Base-by-base conservation (phyloP, 1,140 invertebrate genomes). In the Bombus confusus region DNA sequence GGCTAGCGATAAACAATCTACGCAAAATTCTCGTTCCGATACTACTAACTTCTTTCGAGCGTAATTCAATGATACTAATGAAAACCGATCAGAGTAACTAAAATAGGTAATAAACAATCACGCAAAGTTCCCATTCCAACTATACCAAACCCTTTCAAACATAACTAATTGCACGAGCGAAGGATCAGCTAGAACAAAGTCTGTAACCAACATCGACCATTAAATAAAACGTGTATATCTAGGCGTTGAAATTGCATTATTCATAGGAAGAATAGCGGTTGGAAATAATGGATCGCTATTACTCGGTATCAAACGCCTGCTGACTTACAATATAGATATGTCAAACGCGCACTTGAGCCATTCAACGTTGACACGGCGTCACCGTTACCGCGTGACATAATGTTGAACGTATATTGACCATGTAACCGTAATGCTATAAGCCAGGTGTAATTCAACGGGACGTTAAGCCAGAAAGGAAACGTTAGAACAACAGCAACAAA, bases 401-500 rank as follows among this genome's bases (percentile, higher is more conserved):
- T 57, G 57, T 82, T 82, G 18, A 75, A 75, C 71, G 41, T 39
- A n/a, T 22, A 15, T n/a, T 52, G 68, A 72, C 34, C 77, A 12
- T 59, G 68, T 37, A 28, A 62, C 28, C 37, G n/a, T 41, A 73
- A 71, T 66, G 18, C 13, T 15, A 37, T 37, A 71, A 41, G 3
- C 31, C 43, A 18, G 34, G 18, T 47, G 41, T 41, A 74, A 62
- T 74, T 71, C 72, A 64, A 25, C 18, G 2, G 72, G 72, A 64
- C 71, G 57, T 47, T 75, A 66, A 75, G 39, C 39, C 3, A 13
- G n/a, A 34, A 66, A 66, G 37, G 69, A 34, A 31, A 72, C 69
- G 39, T 43, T 62, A 57, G 68, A 81, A 81, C 79, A 81, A 81
- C 68, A 72, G 25, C 18, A 39, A 73, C 68, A 6, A 41, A 62